A percentile compares a stretch with the other conserved stretches of the same genome.
Evolutionary conservation across 2,113 vertebrate genomes (phyloP).

Genomic region (Gambusia holbrooki): DNA sequence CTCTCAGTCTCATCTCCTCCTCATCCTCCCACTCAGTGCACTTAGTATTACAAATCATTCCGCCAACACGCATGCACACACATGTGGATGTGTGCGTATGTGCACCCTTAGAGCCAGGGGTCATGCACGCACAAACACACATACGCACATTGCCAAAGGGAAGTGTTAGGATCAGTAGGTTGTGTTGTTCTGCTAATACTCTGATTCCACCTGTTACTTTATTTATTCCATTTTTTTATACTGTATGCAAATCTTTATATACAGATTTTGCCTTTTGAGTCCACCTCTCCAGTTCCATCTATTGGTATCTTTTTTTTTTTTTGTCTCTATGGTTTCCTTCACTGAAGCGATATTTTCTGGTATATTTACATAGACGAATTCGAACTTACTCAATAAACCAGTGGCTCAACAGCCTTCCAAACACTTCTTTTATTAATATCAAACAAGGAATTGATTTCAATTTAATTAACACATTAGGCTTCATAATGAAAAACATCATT

Average conservation of each 20-base stretch:
- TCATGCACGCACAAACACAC: slow-evolving; percentile 10
- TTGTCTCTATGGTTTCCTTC: slow-evolving; percentile 1
- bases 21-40: slow-evolving; percentile 72
- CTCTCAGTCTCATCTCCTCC: slow-evolving; percentile 71
- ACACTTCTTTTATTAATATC: too few relatives aligned
- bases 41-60: slow-evolving; percentile 75
- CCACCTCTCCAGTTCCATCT: neutral
- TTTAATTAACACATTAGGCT: too few relatives aligned
- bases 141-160: slow-evolving; percentile 36
- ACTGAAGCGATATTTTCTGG: neutral
- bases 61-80: slow-evolving; percentile 57
- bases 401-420: neutral
- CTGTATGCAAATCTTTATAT: slow-evolving; percentile 12
- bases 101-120: slow-evolving; percentile 6
- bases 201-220: slow-evolving; percentile 47
- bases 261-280: neutral
- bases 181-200: slow-evolving; percentile 40
- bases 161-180: slow-evolving; percentile 50
- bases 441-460: too few relatives aligned
- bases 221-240: slow-evolving; percentile 31
- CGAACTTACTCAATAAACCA: neutral
- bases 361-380: neutral
- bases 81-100: neutral
- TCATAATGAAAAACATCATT: too few relatives aligned
- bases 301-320: neutral